Base-by-base conservation (phyloP, 2,113 vertebrate species). In the Eurypyga helias region DNA sequence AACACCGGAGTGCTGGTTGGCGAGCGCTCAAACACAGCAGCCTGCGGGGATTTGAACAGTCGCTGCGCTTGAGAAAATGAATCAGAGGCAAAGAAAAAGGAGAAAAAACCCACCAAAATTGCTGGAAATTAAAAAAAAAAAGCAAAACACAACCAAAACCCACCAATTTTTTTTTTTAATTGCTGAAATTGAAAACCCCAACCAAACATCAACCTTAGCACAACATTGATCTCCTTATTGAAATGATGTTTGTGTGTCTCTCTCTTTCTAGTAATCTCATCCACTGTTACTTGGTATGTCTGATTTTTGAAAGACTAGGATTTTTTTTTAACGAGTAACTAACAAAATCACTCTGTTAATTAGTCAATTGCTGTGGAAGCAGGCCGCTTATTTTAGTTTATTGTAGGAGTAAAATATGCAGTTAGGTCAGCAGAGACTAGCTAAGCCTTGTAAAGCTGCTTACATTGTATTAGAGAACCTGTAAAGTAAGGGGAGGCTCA, bases 401-500 rank as follows among this genome's bases (percentile, higher is more conserved):
- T 96, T 89, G 94, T 92, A 93, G 92, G 95, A 95, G 95, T 92
- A 66, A 96, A 97, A 94, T 97, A 94, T 96, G 90, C 87, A 62
- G 80, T 94, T 92, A 94, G 97, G 96, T 97, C 95, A 96, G 91
- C 88, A 87, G 93, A 94, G 90, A 90, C 94, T 67, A 88, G 93
- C 93, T 96, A 96, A 98, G 96, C 97, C 94, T 86, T 89, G 73
- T 75, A 97, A 98, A 98, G 98, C 98, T 97, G 97, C 98, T 98
- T 98, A 97, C 51, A 7, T 94, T 97, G 97, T 95, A 97, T 96
- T 97, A 97, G 95, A 97, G 96, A 98, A 97, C 87, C 85, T 93
- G 82, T 97, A 87, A 93, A 97, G 96, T 93, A 95, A 97, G 87
- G 87, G 94, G 60, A 90, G 93, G 92, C 84, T 97, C 93, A 81